These are phyloP conservation scores for Carollia perspicillata DNA, from an alignment of 2,113 vertebrate species.

Conservation along the genomic window DNA sequence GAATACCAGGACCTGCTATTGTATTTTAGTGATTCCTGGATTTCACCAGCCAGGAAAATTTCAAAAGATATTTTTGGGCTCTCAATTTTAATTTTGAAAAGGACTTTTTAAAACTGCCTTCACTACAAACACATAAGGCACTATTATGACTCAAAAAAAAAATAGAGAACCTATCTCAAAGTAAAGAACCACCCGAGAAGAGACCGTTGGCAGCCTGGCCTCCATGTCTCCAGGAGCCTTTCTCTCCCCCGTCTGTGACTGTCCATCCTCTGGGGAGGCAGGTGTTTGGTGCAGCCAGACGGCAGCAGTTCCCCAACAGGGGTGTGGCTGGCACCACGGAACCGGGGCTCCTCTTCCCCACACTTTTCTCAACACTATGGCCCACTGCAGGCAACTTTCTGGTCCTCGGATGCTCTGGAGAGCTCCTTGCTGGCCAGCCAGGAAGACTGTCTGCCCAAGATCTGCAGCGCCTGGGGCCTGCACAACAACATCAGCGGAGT, in stretches of 20 bases:
- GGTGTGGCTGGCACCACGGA: neutral
- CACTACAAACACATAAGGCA: neutral
- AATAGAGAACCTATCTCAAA: neutral
- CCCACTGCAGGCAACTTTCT: conserved; percentile 8
- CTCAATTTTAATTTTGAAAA: conserved; percentile 14
- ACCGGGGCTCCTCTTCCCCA: neutral
- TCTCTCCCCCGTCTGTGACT: neutral
- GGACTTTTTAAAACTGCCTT: neutral
- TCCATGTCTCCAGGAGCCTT: neutral
- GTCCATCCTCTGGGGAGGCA: neutral
- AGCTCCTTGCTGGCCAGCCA: neutral
- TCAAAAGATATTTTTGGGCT: neutral
- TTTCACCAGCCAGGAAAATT: neutral
- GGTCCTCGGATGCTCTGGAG: neutral
- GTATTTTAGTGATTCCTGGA: neutral
- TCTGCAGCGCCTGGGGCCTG: conserved; percentile 58
- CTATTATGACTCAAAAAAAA: neutral
- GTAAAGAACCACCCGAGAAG: neutral
- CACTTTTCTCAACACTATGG: neutral
- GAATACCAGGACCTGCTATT: neutral
- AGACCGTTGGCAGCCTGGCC: neutral
- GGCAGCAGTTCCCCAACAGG: neutral
- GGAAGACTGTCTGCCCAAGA: conserved; percentile 3
- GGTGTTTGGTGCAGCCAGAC: neutral
- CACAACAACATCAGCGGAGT: neutral